Percentiles rank a stretch among this genome's conserved stretches.
phyloP scores from a whole-genome alignment of 2,113 vertebrate genomes.

The Petroica traversi region DNA sequence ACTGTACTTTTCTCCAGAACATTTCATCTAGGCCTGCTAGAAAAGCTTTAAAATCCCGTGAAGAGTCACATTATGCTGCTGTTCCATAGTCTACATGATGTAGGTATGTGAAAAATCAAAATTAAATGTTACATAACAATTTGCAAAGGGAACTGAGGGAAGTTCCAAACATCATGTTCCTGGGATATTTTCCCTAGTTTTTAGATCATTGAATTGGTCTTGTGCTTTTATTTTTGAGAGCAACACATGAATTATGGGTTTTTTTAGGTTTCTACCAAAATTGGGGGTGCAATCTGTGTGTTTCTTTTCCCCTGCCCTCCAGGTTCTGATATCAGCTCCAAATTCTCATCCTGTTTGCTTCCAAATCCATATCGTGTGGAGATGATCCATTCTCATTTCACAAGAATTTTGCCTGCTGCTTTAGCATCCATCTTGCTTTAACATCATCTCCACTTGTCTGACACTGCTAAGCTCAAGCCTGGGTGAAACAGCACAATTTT shows the following conservation, averaged over 20 bases:
- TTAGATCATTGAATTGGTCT: neutral
- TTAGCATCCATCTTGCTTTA: neutral
- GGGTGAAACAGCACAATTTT: neutral
- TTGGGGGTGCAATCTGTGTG: neutral
- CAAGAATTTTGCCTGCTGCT: neutral
- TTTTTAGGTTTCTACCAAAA: neutral
- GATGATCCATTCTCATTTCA: neutral
- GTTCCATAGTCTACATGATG: neutral
- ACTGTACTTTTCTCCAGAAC: neutral
- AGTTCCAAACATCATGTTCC: neutral
- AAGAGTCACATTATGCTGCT: neutral
- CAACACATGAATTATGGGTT: fast-evolving
- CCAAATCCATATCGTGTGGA: neutral
- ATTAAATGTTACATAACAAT: neutral
- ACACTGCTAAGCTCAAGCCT: neutral
- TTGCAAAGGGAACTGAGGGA: neutral
- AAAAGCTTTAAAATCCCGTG: neutral
- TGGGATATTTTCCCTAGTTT: neutral
- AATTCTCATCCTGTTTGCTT: neutral
- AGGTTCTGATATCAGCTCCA: neutral
- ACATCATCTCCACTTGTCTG: neutral
- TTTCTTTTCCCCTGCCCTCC: slow-evolving; percentile 9
- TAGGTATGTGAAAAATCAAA: neutral
- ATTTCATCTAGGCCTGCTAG: neutral
- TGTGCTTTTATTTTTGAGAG: neutral